phyloP scores from a whole-genome alignment of 2,888 invertebrate genomes.

The Tachystola acroxantha region DNA sequence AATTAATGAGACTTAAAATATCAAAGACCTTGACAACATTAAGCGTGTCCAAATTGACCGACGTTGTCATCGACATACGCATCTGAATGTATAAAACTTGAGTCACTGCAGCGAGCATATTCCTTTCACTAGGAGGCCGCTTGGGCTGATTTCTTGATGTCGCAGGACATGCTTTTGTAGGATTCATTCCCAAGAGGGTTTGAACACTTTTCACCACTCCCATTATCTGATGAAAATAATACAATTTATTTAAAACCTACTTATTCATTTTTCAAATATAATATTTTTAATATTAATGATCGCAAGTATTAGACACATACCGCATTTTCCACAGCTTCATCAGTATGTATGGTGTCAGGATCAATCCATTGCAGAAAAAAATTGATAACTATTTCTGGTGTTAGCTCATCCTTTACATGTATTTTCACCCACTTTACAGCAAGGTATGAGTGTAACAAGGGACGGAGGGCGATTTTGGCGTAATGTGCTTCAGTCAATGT shows the following conservation, averaged over 20 bases:
- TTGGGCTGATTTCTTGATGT: slow-evolving; percentile 13
- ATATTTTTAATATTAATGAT: no score
- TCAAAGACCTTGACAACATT: slow-evolving; percentile 37
- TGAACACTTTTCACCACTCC: slow-evolving; percentile 25
- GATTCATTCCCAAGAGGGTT: slow-evolving; percentile 14
- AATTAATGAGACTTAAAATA: no score
- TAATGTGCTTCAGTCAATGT: slow-evolving; percentile 52
- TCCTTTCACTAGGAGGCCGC: slow-evolving; percentile 19
- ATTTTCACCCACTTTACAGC: slow-evolving; percentile 40
- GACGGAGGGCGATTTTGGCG: slow-evolving; percentile 39
- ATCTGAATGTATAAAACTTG: slow-evolving; percentile 35
- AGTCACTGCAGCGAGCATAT: slow-evolving; percentile 35
- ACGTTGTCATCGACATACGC: slow-evolving; percentile 25
- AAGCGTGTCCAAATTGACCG: slow-evolving; percentile 36
- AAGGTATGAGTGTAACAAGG: slow-evolving; percentile 42
- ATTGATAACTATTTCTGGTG: slow-evolving; percentile 42
- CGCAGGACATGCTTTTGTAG: not conserved
- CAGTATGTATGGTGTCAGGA: slow-evolving; percentile 32
- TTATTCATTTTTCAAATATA: no score
- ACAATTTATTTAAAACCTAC: no score
- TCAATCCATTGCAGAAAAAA: slow-evolving; percentile 58
- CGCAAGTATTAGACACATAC: slow-evolving; percentile 21
- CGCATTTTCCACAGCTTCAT: slow-evolving; percentile 31
- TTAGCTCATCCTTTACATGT: slow-evolving; percentile 19
- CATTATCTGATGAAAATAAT: slow-evolving; percentile 24